Base-by-base conservation (phyloP, 2,797 vertebrate species). In the Poecilia wingei region DNA sequence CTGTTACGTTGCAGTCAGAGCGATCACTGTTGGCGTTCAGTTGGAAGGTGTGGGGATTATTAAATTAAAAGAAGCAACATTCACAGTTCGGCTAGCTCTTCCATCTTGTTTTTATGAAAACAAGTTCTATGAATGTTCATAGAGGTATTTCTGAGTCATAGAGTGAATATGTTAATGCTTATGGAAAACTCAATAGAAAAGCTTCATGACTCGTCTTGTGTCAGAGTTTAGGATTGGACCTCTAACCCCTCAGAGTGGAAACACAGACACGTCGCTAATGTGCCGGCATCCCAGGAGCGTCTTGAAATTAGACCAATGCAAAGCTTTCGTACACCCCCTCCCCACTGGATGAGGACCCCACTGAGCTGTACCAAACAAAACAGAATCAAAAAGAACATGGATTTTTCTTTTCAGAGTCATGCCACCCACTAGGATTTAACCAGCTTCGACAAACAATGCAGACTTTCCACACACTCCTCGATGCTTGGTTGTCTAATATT, bases 221-320 rank as follows among this genome's bases (percentile, higher is more conserved):
- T 10, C 47, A 75, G 28, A 41, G 25, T 51, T 22, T 57, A 72
- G 82, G 74, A 78, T 86, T 28, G 75, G 78, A 85, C 82, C 82
- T 71, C 51, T 51, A 31, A 36, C 51, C 41, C 53, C 43, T 46
- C 18, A 12, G 39, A 71, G 46, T 33, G 25, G 39, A 76, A 59
- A 70, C 59, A 72, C 28, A 72, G n/a, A 76, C 6, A 57, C 16
- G 59, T 39, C 46, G 68, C 41, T 1, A 72, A 25, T 1, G 49
- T 61, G 74, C 46, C 57, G 53, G 57, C 75, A 39, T 76, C 46
- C 66, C 6, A 81, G 9, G 51, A 31, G 0, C 13, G 33, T 51
- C 9, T 7, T 28, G 16, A 33, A 74, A 68, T 72, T 70, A 61
- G 57, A 73, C 16, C 45, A 66, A 36, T 9, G 14, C 33, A n/a